Base-by-base conservation (phyloP, 2,888 invertebrate species). In the Nemurella pictetii region DNA sequence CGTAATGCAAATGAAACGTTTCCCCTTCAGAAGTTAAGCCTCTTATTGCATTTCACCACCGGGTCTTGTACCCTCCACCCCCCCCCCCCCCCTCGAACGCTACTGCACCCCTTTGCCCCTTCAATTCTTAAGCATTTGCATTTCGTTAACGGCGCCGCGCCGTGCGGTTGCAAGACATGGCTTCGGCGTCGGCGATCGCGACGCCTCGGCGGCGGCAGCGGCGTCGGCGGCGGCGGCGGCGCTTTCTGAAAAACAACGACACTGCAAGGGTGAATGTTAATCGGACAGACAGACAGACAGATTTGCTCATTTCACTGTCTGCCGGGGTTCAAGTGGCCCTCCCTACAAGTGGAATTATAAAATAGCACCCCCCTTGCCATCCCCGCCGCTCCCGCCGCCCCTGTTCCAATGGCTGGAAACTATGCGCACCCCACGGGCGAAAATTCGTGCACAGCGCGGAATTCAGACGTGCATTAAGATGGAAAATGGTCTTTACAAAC, bases 291-390 rank as follows among this genome's bases (percentile, higher is more conserved):
- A 81, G 25, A 12, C 81, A 82, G 82, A 82, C 72, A 82, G 82
- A 82, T 82, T 82, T 82, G 80, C 80, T 80, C 80, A 80, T 80
- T 80, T 80, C 32, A 80, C 80, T 80, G 80, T 80, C 80, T 80
- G 35, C 3, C 27, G 29, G 78, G 55, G 55, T 55, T 55, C 55
- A 55, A 78, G 29, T 78, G 78, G 78, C 78, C 15, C 78, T n/a
- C 78, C 30, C 78, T 78, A 55, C 29, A 29, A 78, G 78, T 78
- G 78, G 78, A 78, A 29, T 78, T 78, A 78, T 78, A 78, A 78
- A 78, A 78, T 30, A 78, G 30, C 78, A 29, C 27, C 29, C 30
- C 78, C 28, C n/a, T 78, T 25, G 12, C n/a, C 78, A 7, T n/a
- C 15, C n/a, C 20, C 7, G 20, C 12, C 7, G 30, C 78, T 75